Base-by-base conservation (phyloP, 2,113 vertebrate species). In the Microtus ochrogaster region DNA sequence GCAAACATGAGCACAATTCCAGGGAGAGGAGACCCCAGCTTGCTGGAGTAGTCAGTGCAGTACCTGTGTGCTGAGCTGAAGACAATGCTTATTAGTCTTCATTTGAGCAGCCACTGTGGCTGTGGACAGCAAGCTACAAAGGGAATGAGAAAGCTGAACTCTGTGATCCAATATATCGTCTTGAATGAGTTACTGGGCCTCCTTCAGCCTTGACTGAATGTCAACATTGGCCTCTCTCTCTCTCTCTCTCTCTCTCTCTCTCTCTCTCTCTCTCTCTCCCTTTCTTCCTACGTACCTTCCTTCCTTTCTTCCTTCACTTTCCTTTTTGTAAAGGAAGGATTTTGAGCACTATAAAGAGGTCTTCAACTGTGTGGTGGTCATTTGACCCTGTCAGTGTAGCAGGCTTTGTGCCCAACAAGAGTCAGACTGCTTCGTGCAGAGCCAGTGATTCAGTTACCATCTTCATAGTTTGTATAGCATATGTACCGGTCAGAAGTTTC, bases 391-490 rank as follows among this genome's bases (percentile, higher is more conserved):
- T 87, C 44, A 76, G 9, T 66, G 44, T 72, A 47, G 24, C 49
- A 70, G 63, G 19, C 44, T 92, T 96, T 88, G 8, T 76, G 44
- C 89, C 72, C 14, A 52, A 52, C 49, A 52, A 52, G 49, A 52
- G 49, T 52, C 12, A 52, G 49, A 52, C 76, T 79, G 74, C 47
- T 5, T 44, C 39, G 55, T 49, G 63, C 49, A 41, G n/a, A 86
- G 70, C 28, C 21, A n/a, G 65, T 92, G 81, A 76, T 88, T 85
- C 96, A 83, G 90, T 72, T 94, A 72, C 41, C 89, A 55, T 47
- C 63, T 90, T 94, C 83, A 70, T 92, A 82, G 7, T 63, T 0
- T 85, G 12, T 89, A 26, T 93, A 47, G 90, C 85, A 82, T 58
- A 22, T n/a, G 52, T 33, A 28, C 55, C 77, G 83, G 55, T 76